phyloP scores from a whole-genome alignment of 2,888 invertebrate genomes.

The Blastobasis adustella region DNA sequence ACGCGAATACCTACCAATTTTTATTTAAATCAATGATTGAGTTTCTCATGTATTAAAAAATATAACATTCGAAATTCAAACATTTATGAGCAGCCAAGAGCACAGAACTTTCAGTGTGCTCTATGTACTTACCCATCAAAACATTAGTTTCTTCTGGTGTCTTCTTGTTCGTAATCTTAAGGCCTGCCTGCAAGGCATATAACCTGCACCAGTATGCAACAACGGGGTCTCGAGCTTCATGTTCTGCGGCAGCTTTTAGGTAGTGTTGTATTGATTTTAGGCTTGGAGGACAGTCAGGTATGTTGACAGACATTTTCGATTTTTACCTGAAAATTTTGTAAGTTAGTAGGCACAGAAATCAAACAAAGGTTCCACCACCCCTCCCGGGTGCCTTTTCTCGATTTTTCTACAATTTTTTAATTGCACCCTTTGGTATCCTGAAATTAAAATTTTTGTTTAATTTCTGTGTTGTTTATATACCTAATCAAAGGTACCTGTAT shows the following conservation, averaged over 20 bases:
- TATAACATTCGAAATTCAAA: too few relatives aligned
- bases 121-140: constrained; percentile 70
- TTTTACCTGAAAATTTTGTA: not conserved
- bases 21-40: too few relatives aligned
- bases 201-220: constrained; percentile 96
- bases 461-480: too few relatives aligned
- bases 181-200: constrained; percentile 91
- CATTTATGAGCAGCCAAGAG: too few relatives aligned
- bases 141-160: constrained; percentile 90
- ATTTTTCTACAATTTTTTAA: too few relatives aligned
- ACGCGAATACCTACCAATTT: too few relatives aligned
- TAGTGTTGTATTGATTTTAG: constrained; percentile 92
- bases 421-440: too few relatives aligned
- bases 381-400: not conserved
- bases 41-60: too few relatives aligned
- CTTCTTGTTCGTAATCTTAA: constrained; percentile 83
- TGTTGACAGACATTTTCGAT: constrained; percentile 33
- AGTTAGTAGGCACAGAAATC: not conserved
- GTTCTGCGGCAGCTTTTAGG: constrained; percentile 92
- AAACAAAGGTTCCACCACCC: not conserved
- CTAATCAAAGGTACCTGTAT: too few relatives aligned
- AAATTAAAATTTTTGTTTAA: too few relatives aligned
- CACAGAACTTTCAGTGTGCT: too few relatives aligned
- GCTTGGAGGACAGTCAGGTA: constrained; percentile 82
- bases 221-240: constrained; percentile 91